Evolutionary conservation across 1,140 invertebrate genomes (phyloP), one percentile per base, ranked within the genome.

Genomic region (Drosophila pruinosa): DNA sequence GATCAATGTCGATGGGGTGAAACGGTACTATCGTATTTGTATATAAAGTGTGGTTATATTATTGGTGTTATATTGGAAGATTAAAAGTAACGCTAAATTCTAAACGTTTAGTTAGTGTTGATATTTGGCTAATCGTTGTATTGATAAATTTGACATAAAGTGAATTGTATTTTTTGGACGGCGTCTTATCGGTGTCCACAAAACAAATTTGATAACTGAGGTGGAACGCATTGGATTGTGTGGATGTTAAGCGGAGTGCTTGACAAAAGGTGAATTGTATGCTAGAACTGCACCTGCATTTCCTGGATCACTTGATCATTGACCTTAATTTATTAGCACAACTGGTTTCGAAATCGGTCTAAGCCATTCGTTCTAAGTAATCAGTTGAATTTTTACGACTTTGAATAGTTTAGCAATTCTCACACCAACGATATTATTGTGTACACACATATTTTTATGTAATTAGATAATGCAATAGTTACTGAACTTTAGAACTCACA

Each of bases 1-100:
- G 93, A 38, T 93, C 92, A 26, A 97, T 91, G 92, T 97, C 96
- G 31, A 92, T 92, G 2, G 93, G 90, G 92, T 96, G 94, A 78
- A 95, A 91, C 8, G 78, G 65, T 2, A 7, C 90, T 91, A 45
- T 2, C 2, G 28, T n/a, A n/a, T n/a, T n/a, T n/a, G 15, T 41
- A 3, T 14, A 17, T 8, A 38, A 7, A 22, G 5, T 17, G 5
- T 15, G 5, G n/a, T n/a, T 3, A 31, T 12, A 52, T 28, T 26
- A 31, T 2, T 17, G 28, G 6, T 8, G 5, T 28, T 34, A 12
- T 12, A 34, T 34, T 3, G 31, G 2, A 12, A 12, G 31, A 4
- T 34, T 34, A 34, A 34, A 34, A 34, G 12, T 34, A 34, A n/a
- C 31, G 12, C 4, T 31, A 2, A 14, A 17, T 39, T 8, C 15